Evolutionary conservation across 2,888 invertebrate species (phyloP).

Genomic region (Nemoura dubitans): DNA sequence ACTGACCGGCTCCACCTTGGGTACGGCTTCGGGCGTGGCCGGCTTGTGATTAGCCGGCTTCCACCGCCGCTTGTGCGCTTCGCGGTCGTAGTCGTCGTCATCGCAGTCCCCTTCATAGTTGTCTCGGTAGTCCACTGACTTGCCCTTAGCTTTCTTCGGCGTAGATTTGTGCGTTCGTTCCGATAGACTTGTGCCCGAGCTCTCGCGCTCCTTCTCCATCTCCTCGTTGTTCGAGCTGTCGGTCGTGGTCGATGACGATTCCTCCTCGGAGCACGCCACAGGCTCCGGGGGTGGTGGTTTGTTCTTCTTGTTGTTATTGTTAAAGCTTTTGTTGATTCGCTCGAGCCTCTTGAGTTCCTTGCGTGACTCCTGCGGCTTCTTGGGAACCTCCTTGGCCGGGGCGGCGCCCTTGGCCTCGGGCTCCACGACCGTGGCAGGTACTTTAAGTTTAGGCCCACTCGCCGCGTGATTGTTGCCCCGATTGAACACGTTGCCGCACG

Average conservation of each 20-base stretch:
- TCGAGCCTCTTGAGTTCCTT: conserved; percentile 53
- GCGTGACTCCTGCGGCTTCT: conserved; percentile 52
- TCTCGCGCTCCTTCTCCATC: conserved; percentile 58
- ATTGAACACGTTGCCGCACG: conserved; percentile 44
- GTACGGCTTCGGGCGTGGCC: conserved; percentile 48
- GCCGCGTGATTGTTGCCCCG: conserved; percentile 26
- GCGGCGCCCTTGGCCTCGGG: conserved; percentile 1
- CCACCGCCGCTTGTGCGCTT: conserved; percentile 47
- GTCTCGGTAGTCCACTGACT: conserved; percentile 59
- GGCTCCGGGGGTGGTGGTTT: conserved; percentile 45
- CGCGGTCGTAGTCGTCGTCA: conserved; percentile 59
- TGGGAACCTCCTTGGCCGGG: conserved; percentile 36
- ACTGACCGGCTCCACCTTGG: conserved; percentile 44
- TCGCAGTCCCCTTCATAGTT: conserved; percentile 63
- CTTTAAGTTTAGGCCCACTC: conserved; percentile 31
- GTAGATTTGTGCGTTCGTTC: conserved; percentile 40
- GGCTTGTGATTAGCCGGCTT: conserved; percentile 55
- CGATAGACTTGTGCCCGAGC: conserved; percentile 38
- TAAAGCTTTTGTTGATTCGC: conserved; percentile 54
- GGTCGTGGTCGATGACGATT: conserved; percentile 75
- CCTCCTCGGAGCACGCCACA: conserved; percentile 65
- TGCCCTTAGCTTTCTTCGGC: conserved; percentile 38
- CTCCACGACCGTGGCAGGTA: conserved; percentile 39
- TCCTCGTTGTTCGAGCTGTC: conserved; percentile 74
- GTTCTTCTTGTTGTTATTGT: conserved; percentile 44